These are phyloP conservation scores for Morpho helenor DNA, from an alignment of 2,888 invertebrate genomes.

Conservation along the genomic window DNA sequence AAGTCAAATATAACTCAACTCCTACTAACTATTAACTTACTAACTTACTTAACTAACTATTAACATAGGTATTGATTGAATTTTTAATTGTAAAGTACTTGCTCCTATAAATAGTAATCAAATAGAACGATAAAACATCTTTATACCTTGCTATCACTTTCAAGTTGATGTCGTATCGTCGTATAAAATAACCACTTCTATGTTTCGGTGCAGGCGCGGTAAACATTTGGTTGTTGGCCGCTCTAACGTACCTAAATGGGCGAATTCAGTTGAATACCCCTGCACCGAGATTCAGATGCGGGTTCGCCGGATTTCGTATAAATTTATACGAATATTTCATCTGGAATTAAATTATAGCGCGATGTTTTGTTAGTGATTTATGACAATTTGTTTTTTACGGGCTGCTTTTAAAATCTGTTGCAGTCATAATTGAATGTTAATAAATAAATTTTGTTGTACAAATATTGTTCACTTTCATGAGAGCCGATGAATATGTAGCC, in stretches of 20 bases:
- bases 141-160: too few species aligned
- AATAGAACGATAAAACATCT: too few species aligned
- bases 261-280: conserved; percentile 19
- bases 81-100: too few species aligned
- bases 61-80: background rate
- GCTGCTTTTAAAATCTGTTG: background rate
- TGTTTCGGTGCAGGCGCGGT: conserved; percentile 21
- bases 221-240: conserved; percentile 26
- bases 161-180: conserved; percentile 1
- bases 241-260: conserved; percentile 26
- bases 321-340: conserved; percentile 16
- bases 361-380: conserved; percentile 15
- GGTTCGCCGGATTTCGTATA: conserved; percentile 9
- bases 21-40: background rate
- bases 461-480: too few species aligned
- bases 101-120: too few species aligned
- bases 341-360: conserved; percentile 15
- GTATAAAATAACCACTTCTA: conserved; percentile 4
- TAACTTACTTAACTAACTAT: background rate
- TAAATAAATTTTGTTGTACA: too few species aligned
- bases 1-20: too few species aligned
- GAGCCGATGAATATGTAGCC: too few species aligned
- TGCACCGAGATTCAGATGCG: conserved; percentile 14
- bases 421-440: background rate
- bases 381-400: conserved; percentile 5